Evolutionary conservation across 2,113 vertebrate species (phyloP), one percentile per base, ranked within the genome.

Genomic region (Antechinus stuartii): DNA sequence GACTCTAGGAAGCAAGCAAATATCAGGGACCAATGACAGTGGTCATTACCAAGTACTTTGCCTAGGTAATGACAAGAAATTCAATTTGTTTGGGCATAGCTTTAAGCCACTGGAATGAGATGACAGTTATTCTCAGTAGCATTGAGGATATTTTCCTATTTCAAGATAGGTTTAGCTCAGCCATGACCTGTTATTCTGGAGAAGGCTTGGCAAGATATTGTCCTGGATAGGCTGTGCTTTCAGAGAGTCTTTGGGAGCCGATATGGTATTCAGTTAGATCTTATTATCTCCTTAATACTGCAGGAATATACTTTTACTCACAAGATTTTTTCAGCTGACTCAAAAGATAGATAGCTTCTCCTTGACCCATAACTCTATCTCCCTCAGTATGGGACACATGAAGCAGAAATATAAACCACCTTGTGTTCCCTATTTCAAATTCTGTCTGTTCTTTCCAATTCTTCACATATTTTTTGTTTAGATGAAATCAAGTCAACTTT

Each of bases 401-500:
- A 6, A 50, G 35, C 89, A 14, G 6, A 27, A 93, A 49, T 76
- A 93, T 42, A 84, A 42, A 84, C 42, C 35, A 84, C 5, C 8
- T 93, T 23, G 10, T 26, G 8, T 90, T 92, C 54, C 22, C 91
- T 3, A 91, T 57, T 76, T 94, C 57, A 91, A 42, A 35, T 50
- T 92, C 93, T 91, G 92, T 26, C 57, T 94, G 0, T 68, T 46
- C n/a, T 84, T 68, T 84, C 16, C 5, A 42, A 42, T 4, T 84
- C 5, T 42, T 6, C n/a, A 61, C n/a, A 42, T 6, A 76, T 0
- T 23, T 76, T 16, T n/a, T 91, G 7, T 2, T 90, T 94, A 90
- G 8, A 30, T 91, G 7, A 47, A 68, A 57, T 90, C 26, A 90
- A 46, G 35, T 23, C 61, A 96, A 47, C 94, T 93, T 27, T 93